A percentile compares a stretch with the other conserved stretches of the same genome.
These are phyloP conservation scores for Pelodiscus sinensis DNA, from an alignment of 2,113 vertebrate genomes.

Conservation along the genomic window DNA sequence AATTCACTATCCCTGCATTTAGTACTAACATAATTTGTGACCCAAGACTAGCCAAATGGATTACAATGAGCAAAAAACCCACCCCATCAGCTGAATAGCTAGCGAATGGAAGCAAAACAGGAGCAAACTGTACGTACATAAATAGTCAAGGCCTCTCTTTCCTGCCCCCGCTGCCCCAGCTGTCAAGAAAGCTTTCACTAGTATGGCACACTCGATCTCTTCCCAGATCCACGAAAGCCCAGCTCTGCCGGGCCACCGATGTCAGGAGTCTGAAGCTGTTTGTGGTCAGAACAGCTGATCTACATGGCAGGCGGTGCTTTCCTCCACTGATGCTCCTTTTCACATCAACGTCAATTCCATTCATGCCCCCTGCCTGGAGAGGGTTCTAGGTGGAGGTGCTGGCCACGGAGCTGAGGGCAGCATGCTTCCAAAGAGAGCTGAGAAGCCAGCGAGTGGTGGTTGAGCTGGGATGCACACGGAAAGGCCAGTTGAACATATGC, in stretches of 20 bases:
- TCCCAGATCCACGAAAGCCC: not conserved
- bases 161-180: too few relatives aligned
- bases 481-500: not conserved
- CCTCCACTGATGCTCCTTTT: not conserved
- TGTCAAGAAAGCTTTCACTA: too few relatives aligned
- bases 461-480: not conserved
- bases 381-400: not conserved
- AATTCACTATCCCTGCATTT: too few relatives aligned
- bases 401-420: not conserved
- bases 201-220: not conserved
- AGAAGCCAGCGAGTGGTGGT: not conserved
- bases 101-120: too few relatives aligned
- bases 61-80: too few relatives aligned
- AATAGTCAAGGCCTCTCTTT: too few relatives aligned
- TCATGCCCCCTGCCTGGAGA: not conserved
- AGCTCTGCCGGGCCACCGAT: not conserved
- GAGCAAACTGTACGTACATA: too few relatives aligned
- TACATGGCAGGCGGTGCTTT: not conserved
- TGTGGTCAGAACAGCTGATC: too few relatives aligned
- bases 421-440: not conserved
- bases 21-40: too few relatives aligned
- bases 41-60: too few relatives aligned
- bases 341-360: not conserved
- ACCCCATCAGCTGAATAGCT: too few relatives aligned
- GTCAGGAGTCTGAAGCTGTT: too few relatives aligned